phyloP scores from a whole-genome alignment of 1,140 invertebrate species.

The Trachymyrmex cornetzi region DNA sequence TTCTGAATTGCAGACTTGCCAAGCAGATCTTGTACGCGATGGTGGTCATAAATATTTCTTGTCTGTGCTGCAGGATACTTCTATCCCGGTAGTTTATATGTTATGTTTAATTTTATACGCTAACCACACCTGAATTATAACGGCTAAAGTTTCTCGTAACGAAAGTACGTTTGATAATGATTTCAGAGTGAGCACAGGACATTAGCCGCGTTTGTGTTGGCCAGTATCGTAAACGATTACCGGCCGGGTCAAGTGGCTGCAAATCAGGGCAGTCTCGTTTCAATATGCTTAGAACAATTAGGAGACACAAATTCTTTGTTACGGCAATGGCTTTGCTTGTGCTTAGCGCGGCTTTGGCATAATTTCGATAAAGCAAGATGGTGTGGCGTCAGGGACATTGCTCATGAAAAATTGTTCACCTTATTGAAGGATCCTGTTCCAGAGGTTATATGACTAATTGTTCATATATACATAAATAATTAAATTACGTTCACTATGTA shows the following conservation, averaged over 20 bases:
- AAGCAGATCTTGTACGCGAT: slow-evolving; percentile 98
- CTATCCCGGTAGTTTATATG: slow-evolving; percentile 90
- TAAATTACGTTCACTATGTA: neutral
- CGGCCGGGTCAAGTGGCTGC: slow-evolving; percentile 95
- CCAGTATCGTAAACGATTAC: slow-evolving; percentile 97
- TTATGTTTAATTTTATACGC: slow-evolving; percentile 18
- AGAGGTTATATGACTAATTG: slow-evolving; percentile 88
- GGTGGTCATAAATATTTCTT: slow-evolving; percentile 98
- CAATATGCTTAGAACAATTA: slow-evolving; percentile 95
- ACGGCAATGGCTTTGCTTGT: slow-evolving; percentile 97
- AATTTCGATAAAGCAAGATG: slow-evolving; percentile 97
- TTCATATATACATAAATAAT: neutral
- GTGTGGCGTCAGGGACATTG: slow-evolving; percentile 97
- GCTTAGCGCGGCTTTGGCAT: slow-evolving; percentile 97
- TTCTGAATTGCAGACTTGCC: slow-evolving; percentile 92
- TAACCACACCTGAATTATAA: neutral
- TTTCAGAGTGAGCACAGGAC: slow-evolving; percentile 94
- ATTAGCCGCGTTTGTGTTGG: slow-evolving; percentile 96
- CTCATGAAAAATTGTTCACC: slow-evolving; percentile 96
- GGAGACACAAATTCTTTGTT: slow-evolving; percentile 90
- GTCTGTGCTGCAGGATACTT: slow-evolving; percentile 94
- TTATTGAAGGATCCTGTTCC: slow-evolving; percentile 93
- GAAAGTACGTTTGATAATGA: slow-evolving; percentile 48
- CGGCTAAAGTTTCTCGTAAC: slow-evolving; percentile 34
- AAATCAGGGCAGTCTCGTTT: slow-evolving; percentile 94